These are phyloP conservation scores for Macrocentrus cingulum DNA, from an alignment of 1,140 invertebrate species.

Conservation along the genomic window DNA sequence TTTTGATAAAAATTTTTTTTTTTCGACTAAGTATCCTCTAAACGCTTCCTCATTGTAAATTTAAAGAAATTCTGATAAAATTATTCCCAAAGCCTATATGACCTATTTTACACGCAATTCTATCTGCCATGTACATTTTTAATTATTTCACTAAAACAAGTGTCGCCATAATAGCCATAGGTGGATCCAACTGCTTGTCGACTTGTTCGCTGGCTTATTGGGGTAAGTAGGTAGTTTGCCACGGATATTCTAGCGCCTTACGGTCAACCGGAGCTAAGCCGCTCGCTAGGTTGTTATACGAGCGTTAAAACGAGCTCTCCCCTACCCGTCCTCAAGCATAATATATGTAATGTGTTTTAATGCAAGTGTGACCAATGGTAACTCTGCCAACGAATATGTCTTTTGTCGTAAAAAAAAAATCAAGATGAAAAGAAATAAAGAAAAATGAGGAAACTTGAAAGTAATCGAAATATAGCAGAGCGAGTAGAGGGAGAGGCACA, in stretches of 20 bases:
- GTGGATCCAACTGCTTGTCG: neutral
- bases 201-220: slow-evolving; percentile 4
- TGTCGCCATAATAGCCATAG: too few relatives aligned
- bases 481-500: too few relatives aligned
- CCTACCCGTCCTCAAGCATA: slow-evolving; percentile 9
- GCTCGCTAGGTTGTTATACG: slow-evolving; percentile 25
- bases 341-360: slow-evolving; percentile 5
- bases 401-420: neutral
- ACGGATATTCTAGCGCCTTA: slow-evolving; percentile 14
- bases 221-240: slow-evolving; percentile 19
- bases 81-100: too few relatives aligned
- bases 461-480: neutral
- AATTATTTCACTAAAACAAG: too few relatives aligned
- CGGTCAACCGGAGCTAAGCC: slow-evolving; percentile 25
- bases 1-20: too few relatives aligned
- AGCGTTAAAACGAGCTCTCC: slow-evolving; percentile 28
- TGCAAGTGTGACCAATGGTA: neutral
- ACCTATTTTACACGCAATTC: too few relatives aligned
- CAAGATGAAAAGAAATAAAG: neutral
- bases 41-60: too few relatives aligned
- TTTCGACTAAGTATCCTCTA: too few relatives aligned
- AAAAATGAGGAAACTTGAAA: neutral
- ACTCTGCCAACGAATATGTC: too few relatives aligned
- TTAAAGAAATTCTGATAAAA: too few relatives aligned
- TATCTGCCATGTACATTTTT: too few relatives aligned